These are phyloP conservation scores for Euura lappo DNA, from an alignment of 1,140 invertebrate genomes.

Conservation along the genomic window DNA sequence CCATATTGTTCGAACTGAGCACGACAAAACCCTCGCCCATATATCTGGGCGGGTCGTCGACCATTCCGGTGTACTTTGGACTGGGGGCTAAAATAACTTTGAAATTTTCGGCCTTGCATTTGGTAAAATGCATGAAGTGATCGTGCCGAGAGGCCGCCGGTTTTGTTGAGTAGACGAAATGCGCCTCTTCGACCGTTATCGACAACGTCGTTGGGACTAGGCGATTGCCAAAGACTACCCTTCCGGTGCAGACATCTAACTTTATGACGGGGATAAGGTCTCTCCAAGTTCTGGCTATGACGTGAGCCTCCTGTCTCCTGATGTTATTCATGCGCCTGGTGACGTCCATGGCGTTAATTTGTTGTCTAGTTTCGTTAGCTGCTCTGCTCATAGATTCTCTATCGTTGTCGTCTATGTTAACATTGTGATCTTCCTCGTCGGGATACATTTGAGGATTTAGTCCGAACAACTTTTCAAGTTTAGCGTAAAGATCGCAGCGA, in stretches of 20 bases:
- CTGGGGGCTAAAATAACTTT: conserved; percentile 93
- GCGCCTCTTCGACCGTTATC: conserved; percentile 92
- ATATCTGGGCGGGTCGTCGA: conserved; percentile 93
- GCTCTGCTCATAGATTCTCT: conserved; percentile 58
- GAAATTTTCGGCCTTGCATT: conserved; percentile 94
- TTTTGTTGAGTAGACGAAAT: conserved; percentile 95
- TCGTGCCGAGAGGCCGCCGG: conserved; percentile 91
- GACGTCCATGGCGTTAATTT: conserved; percentile 68
- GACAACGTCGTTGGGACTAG: conserved; percentile 92
- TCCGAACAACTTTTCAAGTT: conserved; percentile 89
- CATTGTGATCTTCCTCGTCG: conserved; percentile 49
- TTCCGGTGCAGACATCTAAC: conserved; percentile 86
- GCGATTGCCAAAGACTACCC: conserved; percentile 96
- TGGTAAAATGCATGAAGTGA: conserved; percentile 95
- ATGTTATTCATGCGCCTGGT: conserved; percentile 55
- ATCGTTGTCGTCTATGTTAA: conserved; percentile 47
- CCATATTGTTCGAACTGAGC: conserved; percentile 92
- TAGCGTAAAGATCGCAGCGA: conserved; percentile 85
- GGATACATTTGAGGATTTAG: conserved; percentile 80
- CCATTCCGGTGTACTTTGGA: conserved; percentile 90
- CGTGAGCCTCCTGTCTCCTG: conserved; percentile 58
- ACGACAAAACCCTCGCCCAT: conserved; percentile 99
- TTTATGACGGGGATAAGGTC: conserved; percentile 98
- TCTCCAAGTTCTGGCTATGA: conserved; percentile 87
- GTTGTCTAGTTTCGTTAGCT: conserved; percentile 66